Base-by-base conservation (phyloP, 2,113 vertebrate species). In the Tenrec ecaudatus region DNA sequence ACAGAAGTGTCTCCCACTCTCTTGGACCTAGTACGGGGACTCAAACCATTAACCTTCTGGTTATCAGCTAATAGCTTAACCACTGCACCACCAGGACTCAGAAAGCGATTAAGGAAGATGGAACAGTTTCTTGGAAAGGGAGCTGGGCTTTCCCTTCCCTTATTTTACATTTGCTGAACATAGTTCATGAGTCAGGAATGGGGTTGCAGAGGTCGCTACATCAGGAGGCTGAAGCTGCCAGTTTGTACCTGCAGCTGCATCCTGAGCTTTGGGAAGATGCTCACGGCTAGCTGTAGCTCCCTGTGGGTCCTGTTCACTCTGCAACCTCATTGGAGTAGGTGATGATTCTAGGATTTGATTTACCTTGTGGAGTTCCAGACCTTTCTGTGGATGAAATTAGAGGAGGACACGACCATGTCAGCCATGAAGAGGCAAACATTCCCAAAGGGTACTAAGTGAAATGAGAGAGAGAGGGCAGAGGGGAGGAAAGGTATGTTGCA, bases 171-270 rank as follows among this genome's bases (percentile, higher is more conserved):
- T 62, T 77, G 17, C 3, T 47, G 16, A 15, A 17, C 22, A 7
- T 2, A 3, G 68, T 87, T 75, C 58, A 38, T 1, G 12, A 83
- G 14, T 4, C 12, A n/a, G 12, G 25, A 4, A 29, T 0, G 69
- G 58, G 10, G 22, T 86, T 12, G 33, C 17, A 40, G 57, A 86
- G 57, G 6, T 33, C 0, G 3, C 33, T 14, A 43, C 73, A 33
- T 17, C 23, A 6, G 64, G 20, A 11, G 31, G 22, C 22, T 12
- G 47, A 29, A 23, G 71, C 36, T 62, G 22, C 38, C 33, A 11
- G 2, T 64, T 3, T 29, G 5, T 0, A 0, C 23, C 6, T 84
- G 2, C 11, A 4, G n/a, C 14, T 33, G n/a, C 0, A 0, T 23
- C 10, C 9, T 43, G 22, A 31, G 27, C 4, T 7, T 2, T 66